Percentiles rank a stretch among this genome's conserved stretches.
phyloP scores from a whole-genome alignment of 2,113 vertebrate species.

The Cyanoderma ruficeps region DNA sequence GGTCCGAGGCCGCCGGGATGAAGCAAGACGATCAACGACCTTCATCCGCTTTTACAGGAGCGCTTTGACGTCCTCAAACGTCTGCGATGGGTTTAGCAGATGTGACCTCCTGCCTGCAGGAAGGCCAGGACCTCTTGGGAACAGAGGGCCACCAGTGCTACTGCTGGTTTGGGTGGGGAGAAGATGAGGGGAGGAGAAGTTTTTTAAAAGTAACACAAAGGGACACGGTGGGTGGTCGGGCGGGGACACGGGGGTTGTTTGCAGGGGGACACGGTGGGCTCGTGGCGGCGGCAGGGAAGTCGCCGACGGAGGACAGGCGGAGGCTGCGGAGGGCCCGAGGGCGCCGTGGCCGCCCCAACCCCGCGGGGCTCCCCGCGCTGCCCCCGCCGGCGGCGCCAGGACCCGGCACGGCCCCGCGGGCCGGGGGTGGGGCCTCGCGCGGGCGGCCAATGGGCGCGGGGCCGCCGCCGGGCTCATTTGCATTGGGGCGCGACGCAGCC shows the following conservation, averaged over 20 bases:
- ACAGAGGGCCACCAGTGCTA: fast-evolving
- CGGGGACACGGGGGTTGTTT: fast-evolving
- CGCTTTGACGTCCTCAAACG: fast-evolving
- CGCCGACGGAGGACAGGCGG: too few species aligned
- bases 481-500: too few species aligned
- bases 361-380: too few species aligned
- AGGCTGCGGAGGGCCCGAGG: fast-evolving
- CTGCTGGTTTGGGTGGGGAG: not conserved
- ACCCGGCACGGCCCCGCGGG: too few species aligned
- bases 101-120: not conserved
- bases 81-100: not conserved
- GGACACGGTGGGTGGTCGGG: not conserved
- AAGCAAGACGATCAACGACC: not conserved
- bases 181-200: not conserved
- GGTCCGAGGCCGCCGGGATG: not conserved
- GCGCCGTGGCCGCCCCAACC: too few species aligned
- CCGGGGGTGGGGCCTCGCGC: too few species aligned
- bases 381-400: too few species aligned
- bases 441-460: too few species aligned
- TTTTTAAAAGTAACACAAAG: not conserved
- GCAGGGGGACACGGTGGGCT: fast-evolving
- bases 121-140: not conserved
- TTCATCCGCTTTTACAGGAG: not conserved
- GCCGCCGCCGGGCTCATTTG: too few species aligned
- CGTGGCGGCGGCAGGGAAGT: not conserved